Evolutionary conservation across 2,113 vertebrate genomes (phyloP), one percentile per base, ranked within the genome.

Genomic region (Melospiza melodia): DNA sequence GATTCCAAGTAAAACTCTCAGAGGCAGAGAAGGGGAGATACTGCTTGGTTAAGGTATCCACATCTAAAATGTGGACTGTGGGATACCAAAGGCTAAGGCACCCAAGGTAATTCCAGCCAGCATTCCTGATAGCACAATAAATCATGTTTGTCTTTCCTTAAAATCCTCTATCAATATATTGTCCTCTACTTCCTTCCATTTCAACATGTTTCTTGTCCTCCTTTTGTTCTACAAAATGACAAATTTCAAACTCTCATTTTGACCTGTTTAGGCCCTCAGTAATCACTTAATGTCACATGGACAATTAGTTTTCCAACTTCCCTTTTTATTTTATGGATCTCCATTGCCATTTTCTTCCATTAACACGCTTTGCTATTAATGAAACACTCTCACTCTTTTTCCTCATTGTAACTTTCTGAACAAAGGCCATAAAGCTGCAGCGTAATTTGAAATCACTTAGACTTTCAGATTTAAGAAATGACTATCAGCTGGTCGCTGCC

Each of bases 401-500:
- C 76, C 54, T 82, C 35, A 44, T 4, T 33, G 35, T 28, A 55
- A 46, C 72, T 59, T 83, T 83, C 88, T 55, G 65, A 84, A 74
- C n/a, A 69, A 71, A 83, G 44, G 52, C 65, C 62, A 65, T 30
- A 71, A 94, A 69, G 72, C n/a, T 43, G 72, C 27, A n/a, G 39
- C 9, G 19, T 39, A 78, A 93, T 81, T 91, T 75, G 69, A 93
- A 92, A 63, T 67, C 5, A 33, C 73, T 84, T 33, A 68, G 59
- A 51, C 39, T 74, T 51, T 46, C 20, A 58, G 37, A 79, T 93
- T 93, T 92, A 68, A 86, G 73, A 67, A 81, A 66, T 78, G 89
- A 94, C 93, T 97, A 94, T 83, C 89, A 88, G 84, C 88, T 96
- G 93, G 58, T 96, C 37, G 89, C 96, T 97, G 97, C 97, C 96